Evolutionary conservation across 2,888 invertebrate species (phyloP), one percentile per base, ranked within the genome.

Genomic region (Biston betularia): DNA sequence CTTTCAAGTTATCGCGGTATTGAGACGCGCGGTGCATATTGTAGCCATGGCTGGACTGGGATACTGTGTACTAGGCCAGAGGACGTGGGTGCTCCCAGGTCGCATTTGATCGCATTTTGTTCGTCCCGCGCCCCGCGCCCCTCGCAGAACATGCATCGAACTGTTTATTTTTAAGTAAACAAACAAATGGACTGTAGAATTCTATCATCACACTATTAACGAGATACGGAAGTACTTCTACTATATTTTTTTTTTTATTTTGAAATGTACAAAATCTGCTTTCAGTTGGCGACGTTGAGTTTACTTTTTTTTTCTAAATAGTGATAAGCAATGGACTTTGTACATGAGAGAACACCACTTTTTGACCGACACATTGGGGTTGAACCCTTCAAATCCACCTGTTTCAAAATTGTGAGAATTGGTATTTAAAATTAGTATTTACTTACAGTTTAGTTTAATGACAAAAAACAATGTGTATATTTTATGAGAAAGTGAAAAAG

Each of bases 381-480:
- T 70, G 60, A 68, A 70, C 68, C 74, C 70, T 71, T 67, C 63
- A 63, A 67, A 65, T 80, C 84, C 84, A 83, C 81, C 84, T 83
- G 86, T 87, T 87, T 86, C 85, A 84, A 79, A 83, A 87, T 84
- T 83, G 89, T 89, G 87, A 89, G 82, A 83, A 92, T 93, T 92
- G 93, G 93, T 93, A 93, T 93, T 93, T 93, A 92, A 93, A 93
- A 91, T 93, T 93, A 93, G 93, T 93, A 93, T 92, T 93, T 93
- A 93, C 93, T 93, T 93, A 92, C 92, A 91, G 87, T 93, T 93
- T 93, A 93, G 93, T 93, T 93, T 92, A 92, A 90, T 91, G 90
- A 92, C 91, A 93, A 92, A 93, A 92, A 93, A 93, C 93, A 93
- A 93, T 93, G 93, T 93, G 93, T 93, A 93, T 93, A 93, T 93